phyloP scores from a whole-genome alignment of 2,113 vertebrate species.

The Atractosteus spatula region DNA sequence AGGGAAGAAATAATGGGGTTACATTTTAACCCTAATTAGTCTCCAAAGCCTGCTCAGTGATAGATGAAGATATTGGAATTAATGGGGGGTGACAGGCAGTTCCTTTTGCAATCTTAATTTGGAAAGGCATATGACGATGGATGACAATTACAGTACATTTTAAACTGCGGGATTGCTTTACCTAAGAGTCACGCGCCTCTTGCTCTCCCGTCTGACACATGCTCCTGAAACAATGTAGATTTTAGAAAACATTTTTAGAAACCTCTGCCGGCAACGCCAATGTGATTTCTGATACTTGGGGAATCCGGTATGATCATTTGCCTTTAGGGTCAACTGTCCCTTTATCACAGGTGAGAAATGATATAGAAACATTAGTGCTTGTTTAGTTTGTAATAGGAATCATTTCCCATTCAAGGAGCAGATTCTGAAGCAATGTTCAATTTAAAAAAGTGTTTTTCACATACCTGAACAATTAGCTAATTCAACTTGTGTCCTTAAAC shows the following conservation, averaged over 20 bases:
- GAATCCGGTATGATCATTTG: too few species aligned
- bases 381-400: too few species aligned
- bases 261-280: too few species aligned
- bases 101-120: slow-evolving; percentile 6
- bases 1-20: slow-evolving; percentile 54
- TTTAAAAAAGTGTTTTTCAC: too few species aligned
- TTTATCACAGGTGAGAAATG: too few species aligned
- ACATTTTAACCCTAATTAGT: slow-evolving; percentile 57
- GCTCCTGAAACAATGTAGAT: neutral
- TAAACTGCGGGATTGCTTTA: neutral
- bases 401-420: too few species aligned
- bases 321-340: too few species aligned
- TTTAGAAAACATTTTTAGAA: neutral
- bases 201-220: neutral
- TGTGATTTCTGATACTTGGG: too few species aligned
- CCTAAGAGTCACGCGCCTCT: neutral
- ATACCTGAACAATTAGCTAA: too few species aligned
- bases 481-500: too few species aligned
- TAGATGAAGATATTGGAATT: slow-evolving; percentile 24
- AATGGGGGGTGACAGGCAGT: slow-evolving; percentile 18
- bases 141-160: neutral
- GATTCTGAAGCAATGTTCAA: too few species aligned
- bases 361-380: too few species aligned
- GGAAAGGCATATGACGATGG: neutral
- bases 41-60: slow-evolving; percentile 36